Base-by-base conservation (phyloP, 2,113 vertebrate species). In the Sclerurus mexicanus region DNA sequence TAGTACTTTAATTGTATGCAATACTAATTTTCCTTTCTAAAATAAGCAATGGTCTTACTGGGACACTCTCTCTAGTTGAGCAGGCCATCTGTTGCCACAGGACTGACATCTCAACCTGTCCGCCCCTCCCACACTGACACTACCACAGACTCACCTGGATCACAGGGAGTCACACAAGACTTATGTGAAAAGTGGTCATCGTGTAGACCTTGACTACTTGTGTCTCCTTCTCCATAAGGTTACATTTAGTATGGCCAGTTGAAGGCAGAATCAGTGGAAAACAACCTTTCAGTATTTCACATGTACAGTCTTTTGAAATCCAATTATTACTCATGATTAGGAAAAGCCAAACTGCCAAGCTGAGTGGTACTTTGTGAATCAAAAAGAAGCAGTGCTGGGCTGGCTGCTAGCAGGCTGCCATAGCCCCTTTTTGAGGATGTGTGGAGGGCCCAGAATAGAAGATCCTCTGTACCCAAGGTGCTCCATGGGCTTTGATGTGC, bases 381-480 rank as follows among this genome's bases (percentile, higher is more conserved):
- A 30, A 63, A 11, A 40, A 64, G 46, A n/a, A 77, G 27, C 52
- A n/a, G n/a, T 1, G 2, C 71, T 44, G 50, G 33, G 39, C 39
- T 18, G 47, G 40, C 22, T 25, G 24, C 11, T 30, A 33, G 42
- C n/a, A 75, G 30, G 23, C 8, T 58, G 37, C 27, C 56, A 68
- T 39, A 59, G 30, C 1, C 39, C 28, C 33, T 82, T 68, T 75
- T 12, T 1, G 0, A 68, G 64, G 31, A 24, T 22, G 15, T 0
- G 0, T 3, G 7, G 28, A 58, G 31, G 30, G 79, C 23, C 12
- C 3, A 5, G 16, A 30, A 47, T 3, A 72, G 56, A 52, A 24
- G 31, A 68, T 53, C 1, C 14, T 5, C 25, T 3, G 2, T 10
- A 24, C 4, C 5, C 35, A 0, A 0, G 10, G 1, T 7, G 16